Base-by-base conservation (phyloP, 2,797 vertebrate species). In the Basileuterus tristriatus region DNA sequence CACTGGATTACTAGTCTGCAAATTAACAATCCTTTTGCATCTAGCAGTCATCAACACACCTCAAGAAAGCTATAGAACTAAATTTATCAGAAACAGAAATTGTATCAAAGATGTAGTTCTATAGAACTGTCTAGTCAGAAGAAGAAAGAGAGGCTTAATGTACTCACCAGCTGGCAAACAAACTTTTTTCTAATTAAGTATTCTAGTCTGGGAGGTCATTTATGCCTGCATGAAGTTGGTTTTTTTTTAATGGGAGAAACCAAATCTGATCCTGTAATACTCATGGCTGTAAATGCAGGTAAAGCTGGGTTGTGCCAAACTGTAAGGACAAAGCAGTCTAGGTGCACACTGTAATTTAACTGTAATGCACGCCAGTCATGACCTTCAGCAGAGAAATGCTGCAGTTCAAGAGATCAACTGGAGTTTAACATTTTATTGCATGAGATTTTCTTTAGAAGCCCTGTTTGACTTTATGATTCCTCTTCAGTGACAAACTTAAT, bases 401-500 rank as follows among this genome's bases (percentile, higher is more conserved):
- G 32, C 58, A 94, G 81, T 76, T 86, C 81, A 63, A 41, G 76
- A 94, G 89, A 96, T 96, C 83, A 85, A 8, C 32, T 32, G 13
- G 71, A 83, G 69, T 89, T 88, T 94, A 89, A 88, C 53, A 85
- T 85, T 89, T 91, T 96, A 96, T 87, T 95, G 43, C 87, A 89
- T 41, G 67, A 90, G 88, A 65, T 86, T 95, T 94, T 95, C 87
- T 87, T 92, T 86, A 84, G 94, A 93, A 87, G 80, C 53, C 78
- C 47, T 75, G 39, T 60, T 72, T 71, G 65, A 86, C 49, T 86
- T 94, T 63, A 68, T 70, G 70, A 92, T 96, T 96, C 72, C 34
- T 88, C 80, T 91, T 77, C 67, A 88, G 46, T 78, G 77, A 76
- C 80, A 92, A 87, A 39, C 55, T 75, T 94, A 90, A 77, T 92